Base-by-base conservation (phyloP, 1,140 invertebrate species). In the Drosophila truncata region DNA sequence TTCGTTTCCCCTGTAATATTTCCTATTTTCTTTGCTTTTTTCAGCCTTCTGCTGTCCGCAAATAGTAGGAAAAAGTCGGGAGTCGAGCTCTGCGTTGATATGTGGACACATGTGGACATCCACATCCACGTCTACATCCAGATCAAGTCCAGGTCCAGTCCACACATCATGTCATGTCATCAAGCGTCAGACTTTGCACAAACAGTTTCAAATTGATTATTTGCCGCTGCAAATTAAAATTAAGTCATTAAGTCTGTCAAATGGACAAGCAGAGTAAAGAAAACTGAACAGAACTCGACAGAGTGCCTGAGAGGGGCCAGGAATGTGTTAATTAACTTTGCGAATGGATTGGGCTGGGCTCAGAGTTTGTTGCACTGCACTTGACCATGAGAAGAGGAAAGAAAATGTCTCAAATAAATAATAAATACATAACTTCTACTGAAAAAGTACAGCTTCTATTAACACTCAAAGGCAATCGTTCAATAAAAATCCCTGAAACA, bases 121-220 rank as follows among this genome's bases (percentile, higher is more conserved):
- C 59, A 49, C 67, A 67, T 49, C 52, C 52, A 29, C 25, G 33
- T 29, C 20, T 52, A 79, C 71, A 67, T 49, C 52, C 54, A 11
- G 52, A 59, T 64, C 49, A 55, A 64, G 44, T 31, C 55, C 49
- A 65, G 52, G 59, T 58, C 35, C 67, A 59, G 59, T 73, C 69
- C 49, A 54, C 46, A 47, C 69, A 74, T 73, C 71, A 64, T 77
- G 74, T 73, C 80, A 74, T 81, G 85, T 84, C 84, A 88, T 88
- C 84, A 88, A 81, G 78, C 84, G 52, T 78, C 85, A 90, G 85
- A 90, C 85, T 79, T 78, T 90, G 64, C 71, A 82, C 85, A 90
- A 90, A 90, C 85, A 90, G 81, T 85, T 84, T 78, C 81, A 90
- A 91, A 90, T 90, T 90, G 86, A 90, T 90, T 90, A 90, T 90